Base-by-base conservation (phyloP, 2,888 invertebrate species). In the Penaeus monodon region DNA sequence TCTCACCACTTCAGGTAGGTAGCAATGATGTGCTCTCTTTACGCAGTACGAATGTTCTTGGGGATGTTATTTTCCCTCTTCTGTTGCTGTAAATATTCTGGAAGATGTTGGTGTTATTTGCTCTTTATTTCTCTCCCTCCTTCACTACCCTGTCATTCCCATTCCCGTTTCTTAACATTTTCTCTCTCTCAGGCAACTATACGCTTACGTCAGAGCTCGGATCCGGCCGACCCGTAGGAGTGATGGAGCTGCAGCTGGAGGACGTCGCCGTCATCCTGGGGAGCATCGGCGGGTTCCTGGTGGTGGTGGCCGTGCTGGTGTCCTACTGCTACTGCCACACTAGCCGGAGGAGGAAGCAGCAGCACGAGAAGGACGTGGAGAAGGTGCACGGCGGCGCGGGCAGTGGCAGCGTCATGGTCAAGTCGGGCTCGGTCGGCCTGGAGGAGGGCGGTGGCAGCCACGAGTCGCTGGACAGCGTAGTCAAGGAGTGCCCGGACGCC, bases 151-250 rank as follows among this genome's bases (percentile, higher is more conserved):
- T 44, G 22, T 14, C 20, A n/a, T 14, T 10, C 22, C 70, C 38
- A 14, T 70, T 64, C 20, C 33, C 33, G 33, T 38, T 38, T 4
- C 3, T 38, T 38, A 38, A 38, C 33, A 38, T 24, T 77, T 17
- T 80, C 17, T 80, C 24, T 38, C 44, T 68, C 79, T 12, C 81
- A 88, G 88, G 88, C 22, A 88, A 88, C 80, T 88, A 86, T 77
- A 89, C 89, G 29, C 80, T 89, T 33, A 83, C 89, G 8, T 88
- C 88, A 65, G 89, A 89, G 70, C 81, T 89, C 24, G 89, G 89
- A 22, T 83, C 89, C n/a, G 86, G 88, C 70, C 80, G 86, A 17
- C 88, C 88, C 29, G 74, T 89, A 33, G 86, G 88, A 38, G 73
- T 88, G 33, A 68, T 84, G 24, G 84, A 86, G 38, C 81, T 89